Evolutionary conservation across 35 echinoderm and acorn worm genomes (phyloP), one percentile per base, ranked within the genome.

Genomic region (Ophiothrix spiculata): DNA sequence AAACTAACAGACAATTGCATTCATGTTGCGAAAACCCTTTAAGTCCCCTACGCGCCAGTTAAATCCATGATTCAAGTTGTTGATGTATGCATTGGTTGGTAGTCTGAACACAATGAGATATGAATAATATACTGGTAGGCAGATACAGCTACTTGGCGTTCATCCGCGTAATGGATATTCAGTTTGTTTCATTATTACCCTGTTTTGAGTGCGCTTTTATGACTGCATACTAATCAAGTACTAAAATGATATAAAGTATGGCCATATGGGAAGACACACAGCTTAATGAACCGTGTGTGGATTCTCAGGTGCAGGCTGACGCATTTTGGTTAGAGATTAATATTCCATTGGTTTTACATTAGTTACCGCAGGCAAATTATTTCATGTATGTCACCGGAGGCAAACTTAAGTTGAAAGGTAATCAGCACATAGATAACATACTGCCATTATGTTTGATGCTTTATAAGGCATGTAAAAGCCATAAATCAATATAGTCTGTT

Each of bases 151-250:
- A 25, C 60, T n/a, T 69, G 6, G 4, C 60, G 60, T 28, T 69
- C 60, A 69, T 69, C 60, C 60, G 60, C 60, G 29, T 69, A 69
- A 69, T 69, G 60, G 60, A 69, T 69, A 69, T 69, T 69, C 60
- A 69, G 60, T 69, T 69, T 25, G 60, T 69, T 69, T 25, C 23
- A 69, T 69, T 69, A 69, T 69, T 69, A 69, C 60, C 60, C 4
- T 69, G n/a, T 69, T 69, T 69, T 69, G 60, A 69, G 60, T 12
- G 60, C 60, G 3, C 60, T 69, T 69, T 69, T 12, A 6, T 12
- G 29, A 69, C 60, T 69, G 60, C 60, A 69, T 69, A 69, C 60
- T 69, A 69, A 69, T 69, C 60, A 69, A 69, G 42, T 10, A 28
- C 60, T n/a, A n/a, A 28, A n/a, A 6, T 69, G 60, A 69, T 25